Evolutionary conservation across 2,797 vertebrate genomes (phyloP).

Genomic region (Enoplosus armatus): DNA sequence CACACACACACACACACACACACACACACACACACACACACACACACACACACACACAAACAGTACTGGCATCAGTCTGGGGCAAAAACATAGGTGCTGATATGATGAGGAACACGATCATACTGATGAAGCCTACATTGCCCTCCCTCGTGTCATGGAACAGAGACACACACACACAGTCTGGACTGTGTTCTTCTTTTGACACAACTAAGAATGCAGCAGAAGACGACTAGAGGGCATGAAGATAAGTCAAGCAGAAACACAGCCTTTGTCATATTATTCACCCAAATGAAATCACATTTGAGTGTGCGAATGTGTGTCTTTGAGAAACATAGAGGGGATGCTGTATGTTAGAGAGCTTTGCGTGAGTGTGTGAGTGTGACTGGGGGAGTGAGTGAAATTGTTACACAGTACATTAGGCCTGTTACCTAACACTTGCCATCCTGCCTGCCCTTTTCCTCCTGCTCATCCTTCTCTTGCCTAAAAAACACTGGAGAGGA

Average conservation of each 20-base stretch:
- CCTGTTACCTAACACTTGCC: conserved; percentile 69
- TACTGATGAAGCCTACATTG: conserved; percentile 9
- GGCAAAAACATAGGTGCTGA: background rate
- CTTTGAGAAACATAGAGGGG: conserved; percentile 46
- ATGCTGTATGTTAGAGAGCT: conserved; percentile 42
- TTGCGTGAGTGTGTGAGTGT: conserved; percentile 29
- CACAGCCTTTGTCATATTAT: conserved; percentile 59
- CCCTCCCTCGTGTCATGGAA: conserved; percentile 22
- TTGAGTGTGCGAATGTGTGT: conserved; percentile 27
- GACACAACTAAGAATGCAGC: conserved; percentile 18
- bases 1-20: too few relatives aligned
- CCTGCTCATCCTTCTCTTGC: conserved; percentile 57
- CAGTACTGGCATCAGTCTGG: conserved; percentile 1
- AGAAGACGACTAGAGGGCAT: conserved; percentile 47
- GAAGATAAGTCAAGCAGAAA: conserved; percentile 56
- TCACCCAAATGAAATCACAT: conserved; percentile 62
- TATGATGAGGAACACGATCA: background rate
- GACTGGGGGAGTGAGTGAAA: conserved; percentile 57
- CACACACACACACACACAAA: conserved; percentile 1
- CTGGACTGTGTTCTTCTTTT: conserved; percentile 35
- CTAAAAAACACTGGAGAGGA: conserved; percentile 49
- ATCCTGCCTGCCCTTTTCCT: conserved; percentile 65
- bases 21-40: too few relatives aligned
- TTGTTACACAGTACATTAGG: conserved; percentile 72
- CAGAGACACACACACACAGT: conserved; percentile 7